Conservation (phyloP, 2,797 vertebrate genomes). For the Clarias laeviceps region DNA sequence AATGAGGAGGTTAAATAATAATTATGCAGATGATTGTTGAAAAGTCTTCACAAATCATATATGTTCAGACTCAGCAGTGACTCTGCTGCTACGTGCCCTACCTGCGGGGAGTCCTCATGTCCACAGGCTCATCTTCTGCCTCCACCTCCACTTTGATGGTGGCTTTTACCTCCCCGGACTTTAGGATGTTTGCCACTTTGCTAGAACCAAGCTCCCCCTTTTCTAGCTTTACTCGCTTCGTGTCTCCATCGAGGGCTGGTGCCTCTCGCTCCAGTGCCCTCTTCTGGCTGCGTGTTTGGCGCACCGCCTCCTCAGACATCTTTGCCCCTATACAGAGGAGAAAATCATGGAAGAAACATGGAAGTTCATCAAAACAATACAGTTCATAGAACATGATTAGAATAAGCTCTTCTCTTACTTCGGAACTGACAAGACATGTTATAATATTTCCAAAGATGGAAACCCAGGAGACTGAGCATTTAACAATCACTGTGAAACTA, state of each 20-base stretch:
- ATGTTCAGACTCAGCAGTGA: too few species aligned
- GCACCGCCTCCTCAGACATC: conserved; percentile 94
- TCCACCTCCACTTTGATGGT: conserved; percentile 88
- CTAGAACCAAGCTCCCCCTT: conserved; percentile 68
- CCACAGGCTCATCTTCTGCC: conserved; percentile 88
- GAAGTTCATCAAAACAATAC: neutral
- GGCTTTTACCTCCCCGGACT: conserved; percentile 81
- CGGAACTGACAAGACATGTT: neutral
- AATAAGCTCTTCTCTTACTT: neutral
- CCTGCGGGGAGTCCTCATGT: conserved; percentile 96
- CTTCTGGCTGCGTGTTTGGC: conserved; percentile 95
- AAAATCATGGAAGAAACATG: neutral
- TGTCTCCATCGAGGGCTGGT: conserved; percentile 77
- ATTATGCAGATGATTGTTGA: neutral
- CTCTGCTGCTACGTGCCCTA: conserved; percentile 54
- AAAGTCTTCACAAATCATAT: neutral
- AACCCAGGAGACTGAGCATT: neutral
- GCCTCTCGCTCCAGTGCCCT: conserved; percentile 87
- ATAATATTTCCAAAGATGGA: neutral
- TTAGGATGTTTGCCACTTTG: conserved; percentile 77
- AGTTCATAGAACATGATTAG: neutral
- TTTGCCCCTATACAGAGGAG: conserved; percentile 66
- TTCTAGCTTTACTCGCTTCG: conserved; percentile 89
- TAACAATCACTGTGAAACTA: neutral
- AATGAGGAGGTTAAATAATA: too few species aligned